These are phyloP conservation scores for Sprattus sprattus DNA, from an alignment of 2,113 vertebrate species.

Conservation along the genomic window DNA sequence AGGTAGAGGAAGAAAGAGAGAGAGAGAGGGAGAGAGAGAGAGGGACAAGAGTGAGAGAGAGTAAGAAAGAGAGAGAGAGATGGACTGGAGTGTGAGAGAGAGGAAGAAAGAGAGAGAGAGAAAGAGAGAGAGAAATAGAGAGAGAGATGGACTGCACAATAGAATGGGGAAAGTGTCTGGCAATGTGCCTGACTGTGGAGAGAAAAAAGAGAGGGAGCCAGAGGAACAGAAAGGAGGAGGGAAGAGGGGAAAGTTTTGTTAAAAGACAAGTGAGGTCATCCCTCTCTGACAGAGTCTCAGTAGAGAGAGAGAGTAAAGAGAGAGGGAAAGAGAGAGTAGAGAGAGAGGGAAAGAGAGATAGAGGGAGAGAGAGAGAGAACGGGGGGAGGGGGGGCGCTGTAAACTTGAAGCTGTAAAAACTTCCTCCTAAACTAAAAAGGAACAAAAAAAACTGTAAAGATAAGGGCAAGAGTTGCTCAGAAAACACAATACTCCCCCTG, in stretches of 20 bases:
- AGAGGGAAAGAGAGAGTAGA: not conserved
- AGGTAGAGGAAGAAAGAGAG: not conserved
- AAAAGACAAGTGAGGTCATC: slow-evolving; percentile 55
- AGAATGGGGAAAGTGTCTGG: slow-evolving; percentile 54
- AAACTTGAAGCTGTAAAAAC: slow-evolving; percentile 48
- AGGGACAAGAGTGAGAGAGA: not conserved
- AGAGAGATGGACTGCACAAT: slow-evolving; percentile 58
- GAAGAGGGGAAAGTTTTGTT: slow-evolving; percentile 33
- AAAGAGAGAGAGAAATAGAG: not conserved
- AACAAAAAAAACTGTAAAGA: slow-evolving; percentile 42
- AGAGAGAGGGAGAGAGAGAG: not conserved
- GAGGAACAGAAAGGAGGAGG: slow-evolving; percentile 24
- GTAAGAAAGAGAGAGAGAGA: not conserved
- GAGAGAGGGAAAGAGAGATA: not conserved
- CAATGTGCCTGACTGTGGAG: not conserved
- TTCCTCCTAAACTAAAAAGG: slow-evolving; percentile 39
- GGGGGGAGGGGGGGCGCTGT: slow-evolving; percentile 36
- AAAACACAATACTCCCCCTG: slow-evolving; percentile 3
- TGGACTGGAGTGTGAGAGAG: not conserved
- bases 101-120: not conserved
- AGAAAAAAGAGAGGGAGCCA: not conserved
- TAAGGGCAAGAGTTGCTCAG: slow-evolving; percentile 26
- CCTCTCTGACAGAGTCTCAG: slow-evolving; percentile 44
- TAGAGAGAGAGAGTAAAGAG: slow-evolving; percentile 16
- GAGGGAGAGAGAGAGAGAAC: not conserved